Base-by-base conservation (phyloP, 2,113 vertebrate genomes). In the Helogale parvula region DNA sequence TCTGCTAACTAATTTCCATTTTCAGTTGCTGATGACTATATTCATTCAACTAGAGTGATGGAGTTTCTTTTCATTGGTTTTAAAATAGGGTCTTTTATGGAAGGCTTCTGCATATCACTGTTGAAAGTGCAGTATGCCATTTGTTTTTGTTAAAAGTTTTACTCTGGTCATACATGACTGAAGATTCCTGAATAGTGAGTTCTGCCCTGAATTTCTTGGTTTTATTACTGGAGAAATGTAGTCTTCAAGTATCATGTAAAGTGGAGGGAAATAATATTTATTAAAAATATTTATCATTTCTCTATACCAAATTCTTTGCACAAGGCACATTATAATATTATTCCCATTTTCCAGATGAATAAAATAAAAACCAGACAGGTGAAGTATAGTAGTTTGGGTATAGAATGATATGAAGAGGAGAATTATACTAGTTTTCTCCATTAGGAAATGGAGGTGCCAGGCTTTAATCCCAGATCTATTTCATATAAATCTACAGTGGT, bases 121-220 rank as follows among this genome's bases (percentile, higher is more conserved):
- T 90, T 77, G 90, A 97, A 97, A 88, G 31, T 96, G 66, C 69
- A 7, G 80, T 88, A 57, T 96, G 88, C 66, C 97, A 97, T 98
- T 98, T 98, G 97, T 97, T 97, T 98, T 97, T 95, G 94, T 98
- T 98, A 98, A 98, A 98, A 98, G 97, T 98, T 97, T 97, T 85
- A 97, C 96, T 96, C 31, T 11, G 25, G 66, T 96, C 93, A 97
- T 96, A 96, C 85, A 95, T 97, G 92, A 95, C 65, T 97, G 66
- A 92, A 31, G 65, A 97, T 0, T 12, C 85, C 77, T 88, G 29
- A n/a, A 60, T 94, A 63, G 80, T 31, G 79, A 97, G 19, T 94
- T 96, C 90, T 91, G 17, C 57, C 57, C 77, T 92, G 88, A 97
- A 96, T 96, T 96, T 41, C 71, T 79, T 71, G 69, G 93, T 41